Percentiles rank a stretch among this genome's conserved stretches.
phyloP scores from a whole-genome alignment of 2,888 invertebrate species.

The Rhagium mordax region DNA sequence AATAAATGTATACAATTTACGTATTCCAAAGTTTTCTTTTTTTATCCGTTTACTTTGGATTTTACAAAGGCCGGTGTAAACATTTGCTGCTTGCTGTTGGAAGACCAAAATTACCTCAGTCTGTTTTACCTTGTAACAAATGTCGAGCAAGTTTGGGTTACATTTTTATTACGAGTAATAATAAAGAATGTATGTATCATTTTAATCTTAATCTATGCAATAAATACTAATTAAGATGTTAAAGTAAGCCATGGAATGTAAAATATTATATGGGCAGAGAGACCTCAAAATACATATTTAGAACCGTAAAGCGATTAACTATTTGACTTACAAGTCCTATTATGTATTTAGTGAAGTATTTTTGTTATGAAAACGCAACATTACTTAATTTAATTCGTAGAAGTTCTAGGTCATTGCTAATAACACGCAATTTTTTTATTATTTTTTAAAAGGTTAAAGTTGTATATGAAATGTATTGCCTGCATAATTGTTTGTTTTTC shows the following conservation, averaged over 20 bases:
- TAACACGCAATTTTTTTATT: not conserved
- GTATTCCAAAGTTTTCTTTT: too few relatives aligned
- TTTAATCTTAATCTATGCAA: not conserved
- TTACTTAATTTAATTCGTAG: conserved; percentile 12
- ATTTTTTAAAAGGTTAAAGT: not conserved
- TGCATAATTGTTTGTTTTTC: too few relatives aligned
- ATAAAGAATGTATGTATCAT: not conserved
- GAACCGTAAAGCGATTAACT: conserved; percentile 17
- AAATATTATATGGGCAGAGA: not conserved
- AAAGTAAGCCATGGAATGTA: not conserved
- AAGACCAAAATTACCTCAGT: too few relatives aligned
- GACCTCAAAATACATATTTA: conserved; percentile 1
- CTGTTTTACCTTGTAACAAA: not conserved
- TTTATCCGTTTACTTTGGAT: too few relatives aligned
- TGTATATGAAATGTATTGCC: too few relatives aligned
- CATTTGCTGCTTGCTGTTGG: too few relatives aligned
- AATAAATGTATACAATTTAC: too few relatives aligned
- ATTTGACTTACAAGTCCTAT: conserved; percentile 10
- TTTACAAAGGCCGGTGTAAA: too few relatives aligned
- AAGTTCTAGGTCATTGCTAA: conserved; percentile 19
- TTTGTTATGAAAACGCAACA: not conserved
- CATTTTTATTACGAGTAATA: not conserved
- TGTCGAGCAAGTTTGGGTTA: not conserved
- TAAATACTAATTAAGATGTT: not conserved
- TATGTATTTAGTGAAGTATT: not conserved